Conservation (phyloP, 1,140 invertebrate genomes). For the Caerostris darwini region DNA sequence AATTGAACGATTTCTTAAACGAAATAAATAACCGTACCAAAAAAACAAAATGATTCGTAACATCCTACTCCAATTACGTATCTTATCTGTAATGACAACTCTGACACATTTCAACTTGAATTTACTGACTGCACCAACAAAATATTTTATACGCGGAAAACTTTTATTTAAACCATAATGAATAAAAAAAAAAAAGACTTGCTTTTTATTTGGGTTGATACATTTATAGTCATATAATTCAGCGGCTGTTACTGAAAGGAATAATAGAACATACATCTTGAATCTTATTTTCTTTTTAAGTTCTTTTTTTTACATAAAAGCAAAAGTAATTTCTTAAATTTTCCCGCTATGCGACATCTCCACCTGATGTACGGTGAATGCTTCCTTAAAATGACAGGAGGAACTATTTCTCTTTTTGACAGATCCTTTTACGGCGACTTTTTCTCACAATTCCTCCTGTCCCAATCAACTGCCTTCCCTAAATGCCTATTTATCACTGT, state of each 20-base stretch:
- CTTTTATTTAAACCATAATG: background rate
- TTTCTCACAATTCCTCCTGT: conserved; percentile 34
- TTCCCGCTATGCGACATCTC: conserved; percentile 36
- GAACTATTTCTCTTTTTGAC: conserved; percentile 50
- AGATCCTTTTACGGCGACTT: conserved; percentile 38
- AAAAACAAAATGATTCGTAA: too few relatives aligned
- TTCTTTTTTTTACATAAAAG: background rate
- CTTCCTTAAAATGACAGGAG: conserved; percentile 35
- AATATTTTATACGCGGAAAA: background rate
- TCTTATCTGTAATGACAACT: background rate
- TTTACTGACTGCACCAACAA: background rate
- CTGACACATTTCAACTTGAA: background rate
- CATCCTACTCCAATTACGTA: too few relatives aligned
- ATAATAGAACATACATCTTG: background rate
- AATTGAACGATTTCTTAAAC: too few relatives aligned
- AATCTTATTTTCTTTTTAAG: background rate
- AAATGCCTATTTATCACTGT: conserved; percentile 56
- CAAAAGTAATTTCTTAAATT: conserved; percentile 51
- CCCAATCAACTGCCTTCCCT: conserved; percentile 45
- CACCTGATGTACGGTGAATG: conserved; percentile 44
- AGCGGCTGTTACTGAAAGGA: background rate
- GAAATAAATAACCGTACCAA: too few relatives aligned
- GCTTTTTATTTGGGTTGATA: background rate
- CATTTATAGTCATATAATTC: conserved; percentile 20
- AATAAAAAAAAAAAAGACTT: background rate